Base-by-base conservation (phyloP, 2,113 vertebrate genomes). In the Boleophthalmus pectinirostris region DNA sequence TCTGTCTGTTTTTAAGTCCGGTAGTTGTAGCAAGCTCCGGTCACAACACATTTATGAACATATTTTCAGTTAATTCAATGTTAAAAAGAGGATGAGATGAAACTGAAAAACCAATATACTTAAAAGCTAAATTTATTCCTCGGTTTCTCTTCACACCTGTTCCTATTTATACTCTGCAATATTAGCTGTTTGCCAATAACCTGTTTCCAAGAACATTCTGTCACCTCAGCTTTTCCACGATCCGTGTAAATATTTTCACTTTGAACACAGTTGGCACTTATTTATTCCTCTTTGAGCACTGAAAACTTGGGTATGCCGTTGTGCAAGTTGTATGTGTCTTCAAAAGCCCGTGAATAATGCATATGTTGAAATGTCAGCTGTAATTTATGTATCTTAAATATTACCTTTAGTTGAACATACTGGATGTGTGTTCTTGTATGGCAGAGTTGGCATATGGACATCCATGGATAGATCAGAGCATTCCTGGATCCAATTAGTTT, bases 201-300 rank as follows among this genome's bases (percentile, higher is more conserved):
- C 13, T 68, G 49, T 61, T 61, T 73, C 53, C 57, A 80, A 43
- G n/a, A 70, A 83, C 45, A 57, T 18, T 78, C 66, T 82, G n/a
- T 84, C 75, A 69, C 74, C 21, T 74, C 43, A 54, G 25, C 69
- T 73, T 58, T 64, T 76, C 69, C 68, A 70, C 61, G 8, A 60
- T 53, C 76, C 73, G 29, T 78, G 23, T 63, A 67, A 69, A 75
- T 0, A 75, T 75, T 68, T 73, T 69, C 47, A 63, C 24, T 9
- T 38, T 33, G 9, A 33, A 9, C 69, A 35, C 49, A 14, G 24
- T 47, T 82, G 69, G 53, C 73, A 77, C n/a, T 43, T 70, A 24
- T 70, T 56, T 18, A 29, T 61, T 74, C 21, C 60, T 38, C 15
- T 73, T 53, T 23, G 33, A 61, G 66, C 56, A n/a, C 20, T 65